Percentiles rank a stretch among this genome's conserved stretches.
These are phyloP conservation scores for Epinotia bilunana DNA, from an alignment of 2,888 invertebrate genomes.

Conservation along the genomic window DNA sequence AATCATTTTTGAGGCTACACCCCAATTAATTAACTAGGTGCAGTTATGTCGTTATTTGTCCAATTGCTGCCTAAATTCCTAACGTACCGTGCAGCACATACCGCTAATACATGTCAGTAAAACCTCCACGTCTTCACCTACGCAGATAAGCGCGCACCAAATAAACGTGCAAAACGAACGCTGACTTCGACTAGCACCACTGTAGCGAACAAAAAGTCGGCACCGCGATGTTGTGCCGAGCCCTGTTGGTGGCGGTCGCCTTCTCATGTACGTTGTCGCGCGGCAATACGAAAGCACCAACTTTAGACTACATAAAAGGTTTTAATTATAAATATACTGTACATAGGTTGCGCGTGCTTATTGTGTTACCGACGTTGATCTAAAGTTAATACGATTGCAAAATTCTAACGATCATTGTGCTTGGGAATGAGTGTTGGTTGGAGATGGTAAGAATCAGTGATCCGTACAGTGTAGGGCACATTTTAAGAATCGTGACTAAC, in stretches of 20 bases:
- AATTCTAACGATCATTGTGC: constrained; percentile 35
- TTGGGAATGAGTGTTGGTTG: constrained; percentile 16
- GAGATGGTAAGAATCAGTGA: constrained; percentile 1
- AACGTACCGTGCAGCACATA: not conserved
- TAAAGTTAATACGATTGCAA: constrained; percentile 59
- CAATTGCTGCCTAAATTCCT: not conserved
- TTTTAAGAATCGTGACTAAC: too few relatives aligned
- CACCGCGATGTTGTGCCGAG: constrained; percentile 72
- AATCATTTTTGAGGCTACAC: too few relatives aligned
- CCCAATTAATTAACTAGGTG: too few relatives aligned
- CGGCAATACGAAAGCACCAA: constrained; percentile 61
- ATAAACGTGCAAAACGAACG: constrained; percentile 36
- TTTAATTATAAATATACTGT: constrained; percentile 61
- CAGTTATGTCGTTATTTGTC: too few relatives aligned
- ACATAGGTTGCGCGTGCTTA: constrained; percentile 35
- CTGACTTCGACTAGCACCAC: constrained; percentile 23
- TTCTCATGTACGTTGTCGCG: constrained; percentile 78
- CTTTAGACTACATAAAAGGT: constrained; percentile 77
- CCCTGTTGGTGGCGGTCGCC: constrained; percentile 65
- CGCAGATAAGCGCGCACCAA: constrained; percentile 24
- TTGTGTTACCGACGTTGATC: constrained; percentile 43
- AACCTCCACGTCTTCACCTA: constrained; percentile 16
- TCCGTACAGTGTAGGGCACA: not conserved
- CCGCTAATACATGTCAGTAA: not conserved
- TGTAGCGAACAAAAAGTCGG: constrained; percentile 35